Evolutionary conservation across 2,113 vertebrate genomes (phyloP).

Genomic region (Cochlearius cochlearius): DNA sequence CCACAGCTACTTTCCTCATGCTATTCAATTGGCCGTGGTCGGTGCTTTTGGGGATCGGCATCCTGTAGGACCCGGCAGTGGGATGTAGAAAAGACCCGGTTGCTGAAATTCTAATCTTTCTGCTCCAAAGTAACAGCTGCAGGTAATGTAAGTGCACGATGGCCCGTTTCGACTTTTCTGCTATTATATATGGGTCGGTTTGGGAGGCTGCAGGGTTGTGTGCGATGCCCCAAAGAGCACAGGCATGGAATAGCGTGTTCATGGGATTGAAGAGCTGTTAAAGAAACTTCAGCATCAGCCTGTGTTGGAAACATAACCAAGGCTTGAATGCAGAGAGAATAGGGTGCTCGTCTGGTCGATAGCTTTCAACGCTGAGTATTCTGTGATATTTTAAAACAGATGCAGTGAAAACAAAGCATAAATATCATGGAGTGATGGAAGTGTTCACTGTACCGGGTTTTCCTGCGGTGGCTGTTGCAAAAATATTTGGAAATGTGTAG

Average conservation of each 20-base stretch:
- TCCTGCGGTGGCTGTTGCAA: not conserved
- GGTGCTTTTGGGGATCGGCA: not conserved
- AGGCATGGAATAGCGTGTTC: not conserved
- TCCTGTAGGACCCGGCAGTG: not conserved
- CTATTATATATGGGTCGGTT: not conserved
- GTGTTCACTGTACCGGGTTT: not conserved
- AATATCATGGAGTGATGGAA: not conserved
- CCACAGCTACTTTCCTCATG: not conserved
- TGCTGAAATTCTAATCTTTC: slow-evolving; percentile 14
- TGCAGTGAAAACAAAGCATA: not conserved
- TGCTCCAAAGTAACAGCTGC: slow-evolving; percentile 49
- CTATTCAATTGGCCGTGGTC: not conserved
- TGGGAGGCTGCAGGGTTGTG: slow-evolving; percentile 5
- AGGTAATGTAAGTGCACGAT: not conserved
- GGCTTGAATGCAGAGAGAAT: not conserved
- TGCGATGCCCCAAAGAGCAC: not conserved
- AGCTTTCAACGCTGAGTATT: not conserved
- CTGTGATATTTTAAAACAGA: slow-evolving; percentile 10
- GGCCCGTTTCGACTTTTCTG: not conserved
- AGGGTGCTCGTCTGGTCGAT: not conserved
- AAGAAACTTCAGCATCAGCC: not conserved
- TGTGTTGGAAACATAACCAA: not conserved
- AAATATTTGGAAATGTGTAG: not conserved
- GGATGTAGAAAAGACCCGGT: not conserved
- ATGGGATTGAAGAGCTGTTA: not conserved